phyloP scores from a whole-genome alignment of 2,113 vertebrate species.

The Sylvia atricapilla region DNA sequence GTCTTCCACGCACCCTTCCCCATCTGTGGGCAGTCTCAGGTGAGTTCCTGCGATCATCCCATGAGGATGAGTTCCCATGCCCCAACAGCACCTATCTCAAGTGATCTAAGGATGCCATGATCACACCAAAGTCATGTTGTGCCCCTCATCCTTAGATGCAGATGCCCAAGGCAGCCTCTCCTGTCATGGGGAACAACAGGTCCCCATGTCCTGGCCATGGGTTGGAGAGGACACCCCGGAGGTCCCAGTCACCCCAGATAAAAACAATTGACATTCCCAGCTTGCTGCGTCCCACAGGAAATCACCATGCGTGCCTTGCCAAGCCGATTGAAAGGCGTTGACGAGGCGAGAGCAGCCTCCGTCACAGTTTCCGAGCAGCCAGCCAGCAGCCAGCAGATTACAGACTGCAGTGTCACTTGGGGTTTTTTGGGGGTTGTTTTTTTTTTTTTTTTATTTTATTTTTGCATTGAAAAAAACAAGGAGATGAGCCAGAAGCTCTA shows the following conservation, averaged over 20 bases:
- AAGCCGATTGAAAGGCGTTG: not conserved
- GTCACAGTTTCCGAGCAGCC: slow-evolving; percentile 54
- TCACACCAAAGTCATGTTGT: accelerated
- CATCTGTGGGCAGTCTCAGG: accelerated
- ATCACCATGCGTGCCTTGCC: not conserved
- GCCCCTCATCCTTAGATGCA: not conserved
- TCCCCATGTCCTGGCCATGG: accelerated
- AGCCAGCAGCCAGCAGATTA: slow-evolving; percentile 54
- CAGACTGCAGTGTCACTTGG: not conserved
- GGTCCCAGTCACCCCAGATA: not conserved
- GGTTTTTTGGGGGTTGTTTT: not conserved
- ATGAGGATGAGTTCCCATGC: accelerated
- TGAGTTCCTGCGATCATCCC: not conserved
- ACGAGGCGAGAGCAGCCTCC: not conserved
- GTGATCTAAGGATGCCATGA: not conserved
- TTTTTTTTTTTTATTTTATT: not conserved
- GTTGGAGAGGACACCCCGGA: not conserved
- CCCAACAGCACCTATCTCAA: not conserved
- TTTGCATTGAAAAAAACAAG: not conserved
- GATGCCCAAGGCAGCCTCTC: not conserved
- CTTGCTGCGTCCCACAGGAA: not conserved
- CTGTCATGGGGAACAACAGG: accelerated
- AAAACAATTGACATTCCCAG: not conserved
- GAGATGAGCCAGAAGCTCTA: not conserved
- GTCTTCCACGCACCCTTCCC: not conserved